phyloP scores from a whole-genome alignment of 1,140 invertebrate genomes.

The Heterodera schachtii region DNA sequence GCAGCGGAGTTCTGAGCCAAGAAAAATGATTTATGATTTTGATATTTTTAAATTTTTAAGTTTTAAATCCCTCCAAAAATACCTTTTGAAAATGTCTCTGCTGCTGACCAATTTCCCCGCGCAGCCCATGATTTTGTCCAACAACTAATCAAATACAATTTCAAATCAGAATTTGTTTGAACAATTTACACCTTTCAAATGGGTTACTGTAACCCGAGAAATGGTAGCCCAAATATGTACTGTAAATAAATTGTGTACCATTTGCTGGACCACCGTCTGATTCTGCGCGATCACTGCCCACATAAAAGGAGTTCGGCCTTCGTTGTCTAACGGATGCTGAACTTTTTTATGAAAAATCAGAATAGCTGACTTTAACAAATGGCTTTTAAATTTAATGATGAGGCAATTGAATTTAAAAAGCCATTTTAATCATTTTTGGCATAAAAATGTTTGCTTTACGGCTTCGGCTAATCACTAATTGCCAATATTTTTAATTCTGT shows the following conservation, averaged over 20 bases:
- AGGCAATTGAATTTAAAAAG: too few species aligned
- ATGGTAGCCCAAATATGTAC: too few species aligned
- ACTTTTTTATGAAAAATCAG: not conserved
- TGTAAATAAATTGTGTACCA: constrained; percentile 8
- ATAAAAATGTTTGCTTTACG: too few species aligned
- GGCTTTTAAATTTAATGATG: too few species aligned
- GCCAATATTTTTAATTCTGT: too few species aligned
- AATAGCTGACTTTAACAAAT: not conserved
- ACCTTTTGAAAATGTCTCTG: constrained; percentile 25
- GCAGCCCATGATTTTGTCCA: not conserved
- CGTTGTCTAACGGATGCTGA: constrained; percentile 43
- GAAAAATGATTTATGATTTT: too few species aligned
- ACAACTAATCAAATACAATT: not conserved
- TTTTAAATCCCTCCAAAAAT: not conserved
- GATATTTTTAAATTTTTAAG: too few species aligned
- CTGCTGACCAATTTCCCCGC: not conserved
- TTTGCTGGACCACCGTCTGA: constrained; percentile 37
- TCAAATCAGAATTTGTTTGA: too few species aligned
- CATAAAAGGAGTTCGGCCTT: constrained; percentile 47
- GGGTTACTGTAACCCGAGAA: too few species aligned
- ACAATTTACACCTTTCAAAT: too few species aligned
- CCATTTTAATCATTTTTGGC: too few species aligned
- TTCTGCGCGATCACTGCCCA: constrained; percentile 52
- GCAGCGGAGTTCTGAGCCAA: constrained; percentile 38
- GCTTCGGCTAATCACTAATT: too few species aligned